Conservation (phyloP, 2,113 vertebrate species). For the Centropristis striata region DNA sequence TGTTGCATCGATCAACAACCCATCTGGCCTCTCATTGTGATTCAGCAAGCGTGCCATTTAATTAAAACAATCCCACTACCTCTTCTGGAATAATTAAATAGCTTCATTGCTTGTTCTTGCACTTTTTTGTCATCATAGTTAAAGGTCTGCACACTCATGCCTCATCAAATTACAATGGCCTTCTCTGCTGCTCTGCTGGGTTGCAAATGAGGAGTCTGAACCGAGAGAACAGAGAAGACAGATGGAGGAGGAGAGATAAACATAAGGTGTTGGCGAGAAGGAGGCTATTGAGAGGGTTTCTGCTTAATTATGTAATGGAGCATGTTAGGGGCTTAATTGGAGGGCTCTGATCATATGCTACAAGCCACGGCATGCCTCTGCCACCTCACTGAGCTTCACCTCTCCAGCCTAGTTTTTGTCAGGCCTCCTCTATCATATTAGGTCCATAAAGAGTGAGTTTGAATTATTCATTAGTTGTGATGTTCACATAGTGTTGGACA, state of each 20-base stretch:
- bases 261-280: constrained; percentile 60
- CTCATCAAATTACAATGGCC: constrained; percentile 30
- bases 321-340: constrained; percentile 67
- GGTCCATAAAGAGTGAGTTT: constrained; percentile 20
- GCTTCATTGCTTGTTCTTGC: constrained; percentile 34
- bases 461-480: constrained; percentile 59
- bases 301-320: constrained; percentile 75
- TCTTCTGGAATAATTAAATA: constrained; percentile 45
- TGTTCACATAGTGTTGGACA: constrained; percentile 39
- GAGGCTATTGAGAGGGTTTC: constrained; percentile 47
- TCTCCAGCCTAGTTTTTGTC: constrained; percentile 26
- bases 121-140: constrained; percentile 37
- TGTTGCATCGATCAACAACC: constrained; percentile 27
- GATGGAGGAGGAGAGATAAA: constrained; percentile 58
- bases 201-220: constrained; percentile 31
- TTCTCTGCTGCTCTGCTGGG: constrained; percentile 31
- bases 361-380: constrained; percentile 22
- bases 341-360: constrained; percentile 63
- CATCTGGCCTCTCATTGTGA: constrained; percentile 18
- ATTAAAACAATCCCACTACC: constrained; percentile 49
- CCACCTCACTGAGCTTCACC: constrained; percentile 29
- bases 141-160: constrained; percentile 28
- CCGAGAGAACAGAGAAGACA: constrained; percentile 52
- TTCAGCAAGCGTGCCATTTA: constrained; percentile 43
- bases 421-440: constrained; percentile 28